A percentile compares a stretch with the other conserved stretches of the same genome.
phyloP scores from a whole-genome alignment of 2,113 vertebrate species.

The Desmodus rotundus region DNA sequence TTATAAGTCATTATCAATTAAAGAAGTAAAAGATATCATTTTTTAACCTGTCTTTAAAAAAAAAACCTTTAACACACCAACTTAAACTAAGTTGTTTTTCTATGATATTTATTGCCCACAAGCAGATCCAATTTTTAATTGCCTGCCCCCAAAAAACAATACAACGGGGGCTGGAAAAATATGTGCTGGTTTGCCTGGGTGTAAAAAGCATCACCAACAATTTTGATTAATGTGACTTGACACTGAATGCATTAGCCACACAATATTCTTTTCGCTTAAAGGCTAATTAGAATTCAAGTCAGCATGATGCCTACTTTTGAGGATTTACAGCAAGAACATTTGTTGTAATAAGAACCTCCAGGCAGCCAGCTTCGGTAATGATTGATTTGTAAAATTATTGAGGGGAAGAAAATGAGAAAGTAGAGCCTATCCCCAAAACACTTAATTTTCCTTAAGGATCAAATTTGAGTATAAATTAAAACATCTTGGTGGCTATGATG shows the following conservation, averaged over 20 bases:
- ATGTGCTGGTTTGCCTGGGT: constrained; percentile 61
- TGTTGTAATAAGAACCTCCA: constrained; percentile 56
- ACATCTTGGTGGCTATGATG: constrained; percentile 50
- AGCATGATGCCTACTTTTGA: constrained; percentile 72
- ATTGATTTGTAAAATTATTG: constrained; percentile 66
- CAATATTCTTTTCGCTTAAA: constrained; percentile 68
- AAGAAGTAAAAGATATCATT: constrained; percentile 57
- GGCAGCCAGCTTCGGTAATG: constrained; percentile 63
- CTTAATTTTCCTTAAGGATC: constrained; percentile 52
- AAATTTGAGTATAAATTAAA: constrained; percentile 52
- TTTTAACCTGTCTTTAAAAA: constrained; percentile 63
- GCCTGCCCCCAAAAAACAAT: background rate
- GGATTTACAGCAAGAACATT: constrained; percentile 73
- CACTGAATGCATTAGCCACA: constrained; percentile 69
- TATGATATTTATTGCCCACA: constrained; percentile 47
- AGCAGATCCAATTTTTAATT: constrained; percentile 70
- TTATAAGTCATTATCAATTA: constrained; percentile 73
- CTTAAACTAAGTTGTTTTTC: constrained; percentile 63
- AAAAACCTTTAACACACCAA: background rate
- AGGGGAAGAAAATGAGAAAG: constrained; percentile 25
- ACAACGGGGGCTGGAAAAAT: constrained; percentile 47
- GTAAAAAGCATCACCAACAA: constrained; percentile 70
- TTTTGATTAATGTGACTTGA: constrained; percentile 74
- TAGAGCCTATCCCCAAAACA: constrained; percentile 40
- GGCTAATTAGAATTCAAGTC: constrained; percentile 77